Evolutionary conservation across 2,113 vertebrate genomes (phyloP), one percentile per base, ranked within the genome.

Genomic region (Hippocampus comes): DNA sequence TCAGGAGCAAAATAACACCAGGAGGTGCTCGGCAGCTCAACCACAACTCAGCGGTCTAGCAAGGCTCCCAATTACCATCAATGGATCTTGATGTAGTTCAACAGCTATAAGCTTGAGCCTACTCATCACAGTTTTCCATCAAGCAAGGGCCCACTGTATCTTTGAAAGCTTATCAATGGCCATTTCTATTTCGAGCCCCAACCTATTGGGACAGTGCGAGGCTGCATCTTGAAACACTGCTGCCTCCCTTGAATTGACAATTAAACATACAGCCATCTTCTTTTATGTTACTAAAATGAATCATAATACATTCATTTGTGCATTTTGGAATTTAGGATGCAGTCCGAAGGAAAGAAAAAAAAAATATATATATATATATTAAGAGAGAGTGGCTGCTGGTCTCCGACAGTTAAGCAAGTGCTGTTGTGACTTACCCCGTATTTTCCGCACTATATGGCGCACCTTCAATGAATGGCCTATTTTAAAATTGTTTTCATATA

Each of bases 51-150:
- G 81, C 69, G 14, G 80, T 86, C 85, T 42, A 66, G 72, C 82
- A 21, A 60, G 80, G 66, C 56, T 56, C 64, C 81, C 82, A 87
- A 90, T 91, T 83, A 86, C 78, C 71, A 69, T 78, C 68, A 79
- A 76, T 82, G 87, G 79, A 78, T 81, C 84, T 68, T 60, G 1
- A 30, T 10, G 15, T 68, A 68, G 78, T 67, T 73, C 77, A 78
- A 71, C 63, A 12, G 15, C 74, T 57, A n/a, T 70, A 63, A 63
- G 77, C 76, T 48, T 55, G 67, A 79, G 80, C 74, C 76, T 67
- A 56, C 77, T 77, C 72, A 63, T 79, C 51, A 14, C 4, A 3
- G 63, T 34, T 63, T 38, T 82, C 78, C 78, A 84, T 86, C 82
- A 68, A 57, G 30, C 72, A 8, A 8, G 4, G 17, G 57, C 67